phyloP scores from a whole-genome alignment of 2,797 vertebrate species.

The Esox masquinongy region DNA sequence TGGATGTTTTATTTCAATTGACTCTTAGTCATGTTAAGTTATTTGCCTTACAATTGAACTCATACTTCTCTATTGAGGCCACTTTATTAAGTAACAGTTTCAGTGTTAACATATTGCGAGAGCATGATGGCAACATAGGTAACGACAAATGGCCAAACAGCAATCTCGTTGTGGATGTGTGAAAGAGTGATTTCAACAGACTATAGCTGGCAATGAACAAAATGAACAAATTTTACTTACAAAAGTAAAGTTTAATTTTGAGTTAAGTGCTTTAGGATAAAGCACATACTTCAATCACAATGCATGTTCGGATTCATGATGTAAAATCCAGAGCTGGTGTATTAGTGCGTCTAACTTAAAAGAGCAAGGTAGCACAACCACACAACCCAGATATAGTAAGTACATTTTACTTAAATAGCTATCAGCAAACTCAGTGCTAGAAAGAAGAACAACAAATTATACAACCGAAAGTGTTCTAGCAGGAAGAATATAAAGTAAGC shows the following conservation, averaged over 20 bases:
- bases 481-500: background rate
- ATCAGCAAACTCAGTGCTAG: too few relatives aligned
- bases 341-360: too few relatives aligned
- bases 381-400: too few relatives aligned
- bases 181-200: constrained; percentile 1
- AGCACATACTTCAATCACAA: background rate
- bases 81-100: background rate
- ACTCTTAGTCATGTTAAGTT: background rate
- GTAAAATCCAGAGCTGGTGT: too few relatives aligned
- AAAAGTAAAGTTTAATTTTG: background rate
- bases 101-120: too few relatives aligned
- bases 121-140: background rate
- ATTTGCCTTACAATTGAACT: background rate
- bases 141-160: background rate
- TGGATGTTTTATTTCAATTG: background rate
- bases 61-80: background rate
- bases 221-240: background rate
- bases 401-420: too few relatives aligned
- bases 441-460: background rate
- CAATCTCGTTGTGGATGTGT: background rate
- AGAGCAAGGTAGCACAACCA: too few relatives aligned
- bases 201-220: background rate
- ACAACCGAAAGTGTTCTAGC: background rate
- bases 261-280: background rate
- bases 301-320: too few relatives aligned